Evolutionary conservation across 1,140 invertebrate genomes (phyloP).

Genomic region (Neodiprion lecontei): DNA sequence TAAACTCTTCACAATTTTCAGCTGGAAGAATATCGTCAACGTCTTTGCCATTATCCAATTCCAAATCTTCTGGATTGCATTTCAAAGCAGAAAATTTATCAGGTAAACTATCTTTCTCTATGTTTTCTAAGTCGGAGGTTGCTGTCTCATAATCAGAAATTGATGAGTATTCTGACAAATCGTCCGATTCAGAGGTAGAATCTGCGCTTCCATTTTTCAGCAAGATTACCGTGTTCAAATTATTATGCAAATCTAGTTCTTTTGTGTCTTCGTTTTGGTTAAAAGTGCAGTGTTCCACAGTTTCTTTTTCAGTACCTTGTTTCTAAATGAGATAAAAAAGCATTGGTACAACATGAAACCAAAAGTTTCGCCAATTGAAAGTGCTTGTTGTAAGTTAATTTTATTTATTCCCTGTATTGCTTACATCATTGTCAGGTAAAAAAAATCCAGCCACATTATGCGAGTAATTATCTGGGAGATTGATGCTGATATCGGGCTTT

Average conservation of each 20-base stretch:
- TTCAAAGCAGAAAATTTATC: slow-evolving; percentile 53
- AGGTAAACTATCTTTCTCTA: slow-evolving; percentile 39
- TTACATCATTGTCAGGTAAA: slow-evolving; percentile 56
- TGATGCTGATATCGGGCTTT: slow-evolving; percentile 60
- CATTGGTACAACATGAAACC: slow-evolving; percentile 39
- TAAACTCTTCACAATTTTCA: slow-evolving; percentile 22
- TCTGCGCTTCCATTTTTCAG: slow-evolving; percentile 55
- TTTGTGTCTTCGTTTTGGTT: slow-evolving; percentile 35
- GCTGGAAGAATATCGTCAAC: slow-evolving; percentile 53
- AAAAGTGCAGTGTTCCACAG: slow-evolving; percentile 20
- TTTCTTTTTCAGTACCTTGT: slow-evolving; percentile 23
- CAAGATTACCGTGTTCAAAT: slow-evolving; percentile 48
- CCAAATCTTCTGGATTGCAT: slow-evolving; percentile 45
- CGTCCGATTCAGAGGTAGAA: slow-evolving; percentile 19
- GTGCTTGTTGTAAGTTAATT: not conserved
- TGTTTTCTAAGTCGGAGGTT: slow-evolving; percentile 33
- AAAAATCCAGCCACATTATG: slow-evolving; percentile 66
- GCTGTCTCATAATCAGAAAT: slow-evolving; percentile 44
- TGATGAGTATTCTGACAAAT: slow-evolving; percentile 12
- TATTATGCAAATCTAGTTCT: slow-evolving; percentile 25
- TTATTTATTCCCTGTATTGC: slow-evolving; percentile 32
- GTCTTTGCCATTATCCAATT: slow-evolving; percentile 39
- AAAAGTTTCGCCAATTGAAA: slow-evolving; percentile 21
- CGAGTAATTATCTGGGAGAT: slow-evolving; percentile 31
- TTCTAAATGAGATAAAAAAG: slow-evolving; percentile 51